Conservation (phyloP, 2,888 invertebrate species). For the Acleris emargana region DNA sequence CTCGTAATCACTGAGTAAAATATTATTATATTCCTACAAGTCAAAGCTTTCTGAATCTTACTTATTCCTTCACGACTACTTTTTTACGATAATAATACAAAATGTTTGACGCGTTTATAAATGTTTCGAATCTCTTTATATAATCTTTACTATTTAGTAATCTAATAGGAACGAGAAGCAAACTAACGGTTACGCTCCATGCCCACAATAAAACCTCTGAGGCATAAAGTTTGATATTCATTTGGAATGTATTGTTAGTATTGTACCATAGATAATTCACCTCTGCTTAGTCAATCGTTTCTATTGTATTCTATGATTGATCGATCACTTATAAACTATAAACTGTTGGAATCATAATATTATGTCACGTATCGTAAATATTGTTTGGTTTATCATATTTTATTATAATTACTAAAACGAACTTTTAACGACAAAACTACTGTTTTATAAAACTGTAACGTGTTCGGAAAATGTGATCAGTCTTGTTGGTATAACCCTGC, state of each 20-base stretch:
- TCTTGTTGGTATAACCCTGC: too few relatives aligned
- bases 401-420: too few relatives aligned
- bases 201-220: constrained; percentile 22
- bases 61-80: not conserved
- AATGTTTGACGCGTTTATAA: not conserved
- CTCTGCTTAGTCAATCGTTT: constrained; percentile 10
- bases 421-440: too few relatives aligned
- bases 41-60: not conserved
- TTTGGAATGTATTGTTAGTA: constrained; percentile 16
- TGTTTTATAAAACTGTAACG: too few relatives aligned
- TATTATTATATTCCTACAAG: too few relatives aligned
- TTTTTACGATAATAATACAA: too few relatives aligned
- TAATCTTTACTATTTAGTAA: not conserved
- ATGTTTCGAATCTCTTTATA: not conserved
- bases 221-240: constrained; percentile 30
- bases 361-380: too few relatives aligned
- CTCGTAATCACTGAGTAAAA: too few relatives aligned
- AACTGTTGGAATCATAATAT: too few relatives aligned
- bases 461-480: too few relatives aligned
- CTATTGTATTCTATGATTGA: constrained; percentile 16
- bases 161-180: constrained; percentile 6
- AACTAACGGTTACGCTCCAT: constrained; percentile 7
- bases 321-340: not conserved
- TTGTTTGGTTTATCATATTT: too few relatives aligned
- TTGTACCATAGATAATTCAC: constrained; percentile 28